A percentile compares a stretch with the other conserved stretches of the same genome.
Evolutionary conservation across 2,888 invertebrate genomes (phyloP).

Genomic region (Phlogophora meticulosa): DNA sequence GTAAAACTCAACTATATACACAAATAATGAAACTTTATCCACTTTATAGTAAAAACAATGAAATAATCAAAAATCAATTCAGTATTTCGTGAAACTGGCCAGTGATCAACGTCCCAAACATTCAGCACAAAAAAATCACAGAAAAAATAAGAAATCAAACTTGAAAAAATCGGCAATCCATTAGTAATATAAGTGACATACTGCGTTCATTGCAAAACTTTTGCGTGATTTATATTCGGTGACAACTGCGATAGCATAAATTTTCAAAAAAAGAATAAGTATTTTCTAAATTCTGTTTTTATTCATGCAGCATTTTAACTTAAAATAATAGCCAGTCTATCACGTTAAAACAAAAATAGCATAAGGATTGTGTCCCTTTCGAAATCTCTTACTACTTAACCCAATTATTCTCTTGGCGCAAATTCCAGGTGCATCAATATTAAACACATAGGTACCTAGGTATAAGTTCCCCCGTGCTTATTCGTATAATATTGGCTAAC

Average conservation of each 20-base stretch:
- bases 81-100: too few species aligned
- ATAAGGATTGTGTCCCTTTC: too few species aligned
- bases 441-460: background rate
- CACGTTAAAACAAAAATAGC: background rate
- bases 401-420: too few species aligned
- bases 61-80: too few species aligned
- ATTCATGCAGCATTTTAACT: background rate
- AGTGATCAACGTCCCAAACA: background rate
- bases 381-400: too few species aligned
- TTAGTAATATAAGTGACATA: constrained; percentile 18
- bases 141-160: background rate
- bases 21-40: too few species aligned
- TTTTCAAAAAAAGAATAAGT: too few species aligned
- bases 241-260: background rate
- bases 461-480: background rate
- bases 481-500: background rate
- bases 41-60: too few species aligned
- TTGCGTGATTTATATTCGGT: constrained; percentile 14
- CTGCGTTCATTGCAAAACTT: constrained; percentile 24
- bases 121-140: background rate
- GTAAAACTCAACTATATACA: too few species aligned
- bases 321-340: too few species aligned
- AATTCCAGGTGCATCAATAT: background rate
- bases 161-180: constrained; percentile 12
- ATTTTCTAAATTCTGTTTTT: background rate